Percentiles rank a stretch among this genome's conserved stretches.
These are phyloP conservation scores for Synanthedon tipuliformis DNA, from an alignment of 2,888 invertebrate species.

Conservation along the genomic window DNA sequence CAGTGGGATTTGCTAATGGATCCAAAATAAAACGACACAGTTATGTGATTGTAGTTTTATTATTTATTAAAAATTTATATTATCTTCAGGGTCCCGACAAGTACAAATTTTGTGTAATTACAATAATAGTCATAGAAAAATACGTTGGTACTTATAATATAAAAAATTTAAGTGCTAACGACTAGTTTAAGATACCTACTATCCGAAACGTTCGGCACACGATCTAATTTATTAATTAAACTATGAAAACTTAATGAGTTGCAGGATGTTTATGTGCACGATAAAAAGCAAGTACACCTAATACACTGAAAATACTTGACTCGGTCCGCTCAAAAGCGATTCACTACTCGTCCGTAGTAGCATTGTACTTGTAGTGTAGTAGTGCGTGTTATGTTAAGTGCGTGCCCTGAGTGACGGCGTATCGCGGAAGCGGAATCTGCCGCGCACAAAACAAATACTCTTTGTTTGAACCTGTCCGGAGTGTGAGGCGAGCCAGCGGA, in stretches of 20 bases:
- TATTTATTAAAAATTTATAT: conserved; percentile 12
- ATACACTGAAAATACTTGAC: conserved; percentile 8
- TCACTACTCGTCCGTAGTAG: too few relatives aligned
- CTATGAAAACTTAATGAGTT: conserved; percentile 12
- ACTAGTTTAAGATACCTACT: conserved; percentile 1
- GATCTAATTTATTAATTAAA: conserved; percentile 4
- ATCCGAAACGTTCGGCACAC: conserved; percentile 27
- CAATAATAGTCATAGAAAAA: conserved; percentile 11
- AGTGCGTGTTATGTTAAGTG: too few relatives aligned
- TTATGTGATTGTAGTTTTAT: conserved; percentile 14
- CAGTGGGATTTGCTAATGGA: too few relatives aligned
- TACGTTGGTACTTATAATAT: conserved; percentile 4
- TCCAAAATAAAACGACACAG: conserved; percentile 1
- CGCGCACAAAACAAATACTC: too few relatives aligned
- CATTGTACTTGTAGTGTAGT: too few relatives aligned
- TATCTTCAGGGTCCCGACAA: conserved; percentile 40
- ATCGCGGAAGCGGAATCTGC: too few relatives aligned
- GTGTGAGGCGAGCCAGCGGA: too few relatives aligned
- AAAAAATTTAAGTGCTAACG: conserved; percentile 7
- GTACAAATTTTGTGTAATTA: conserved; percentile 18
- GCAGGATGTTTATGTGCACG: conserved; percentile 23
- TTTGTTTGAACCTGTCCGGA: too few relatives aligned
- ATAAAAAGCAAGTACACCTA: conserved; percentile 28
- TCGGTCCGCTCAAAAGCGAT: conserved; percentile 14
- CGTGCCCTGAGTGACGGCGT: too few relatives aligned